Evolutionary conservation across 2,888 invertebrate species (phyloP).

Genomic region (Sarcophaga variegata): DNA sequence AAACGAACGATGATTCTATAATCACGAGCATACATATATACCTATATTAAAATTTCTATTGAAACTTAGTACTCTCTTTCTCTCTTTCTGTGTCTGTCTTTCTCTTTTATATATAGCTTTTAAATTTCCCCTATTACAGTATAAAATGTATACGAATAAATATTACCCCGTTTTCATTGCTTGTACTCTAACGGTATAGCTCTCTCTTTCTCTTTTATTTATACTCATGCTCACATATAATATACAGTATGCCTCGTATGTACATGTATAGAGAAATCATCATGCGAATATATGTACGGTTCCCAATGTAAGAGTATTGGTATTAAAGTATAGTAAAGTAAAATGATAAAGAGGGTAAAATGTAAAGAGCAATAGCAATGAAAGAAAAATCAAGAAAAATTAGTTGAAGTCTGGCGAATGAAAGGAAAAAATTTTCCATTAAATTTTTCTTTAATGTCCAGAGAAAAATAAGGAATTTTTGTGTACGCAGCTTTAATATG

Average conservation of each 20-base stretch:
- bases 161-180: slow-evolving; percentile 1
- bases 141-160: neutral
- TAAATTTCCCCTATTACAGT: neutral
- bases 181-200: neutral
- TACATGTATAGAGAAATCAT: neutral
- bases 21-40: too few relatives aligned
- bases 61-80: neutral
- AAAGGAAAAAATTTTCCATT: slow-evolving; percentile 11
- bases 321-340: neutral
- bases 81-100: neutral
- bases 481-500: neutral
- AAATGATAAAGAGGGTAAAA: slow-evolving; percentile 23
- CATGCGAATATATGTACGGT: neutral
- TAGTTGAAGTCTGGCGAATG: neutral
- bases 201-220: slow-evolving; percentile 23
- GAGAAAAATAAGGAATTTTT: neutral
- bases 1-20: too few relatives aligned
- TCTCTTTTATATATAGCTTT: neutral
- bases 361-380: slow-evolving; percentile 11
- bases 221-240: neutral
- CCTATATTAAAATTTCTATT: too few relatives aligned
- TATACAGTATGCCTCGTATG: neutral
- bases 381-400: neutral
- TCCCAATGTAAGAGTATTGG: neutral
- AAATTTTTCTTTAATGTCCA: neutral